Evolutionary conservation across 2,113 vertebrate genomes (phyloP).

Genomic region (Phyllostomus hastatus): DNA sequence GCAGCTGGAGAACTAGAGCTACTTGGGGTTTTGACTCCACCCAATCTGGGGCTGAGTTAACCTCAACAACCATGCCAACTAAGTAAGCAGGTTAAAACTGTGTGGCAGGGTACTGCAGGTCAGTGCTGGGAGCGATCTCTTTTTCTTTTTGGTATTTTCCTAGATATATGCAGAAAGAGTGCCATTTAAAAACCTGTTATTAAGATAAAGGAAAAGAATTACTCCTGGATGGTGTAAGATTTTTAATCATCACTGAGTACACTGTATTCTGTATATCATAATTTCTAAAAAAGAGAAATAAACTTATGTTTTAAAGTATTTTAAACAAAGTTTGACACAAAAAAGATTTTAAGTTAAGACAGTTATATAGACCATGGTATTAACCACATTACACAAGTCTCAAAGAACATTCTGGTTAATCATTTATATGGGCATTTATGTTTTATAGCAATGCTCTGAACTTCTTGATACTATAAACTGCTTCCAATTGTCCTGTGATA

Average conservation of each 20-base stretch:
- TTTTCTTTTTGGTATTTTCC: constrained; percentile 19
- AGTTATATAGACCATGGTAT: background rate
- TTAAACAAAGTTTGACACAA: constrained; percentile 9
- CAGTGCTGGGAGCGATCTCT: background rate
- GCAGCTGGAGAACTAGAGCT: background rate
- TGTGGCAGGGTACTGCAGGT: background rate
- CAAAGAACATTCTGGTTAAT: constrained; percentile 52
- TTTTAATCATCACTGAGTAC: constrained; percentile 25
- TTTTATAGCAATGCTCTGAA: background rate
- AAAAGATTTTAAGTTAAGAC: constrained; percentile 29
- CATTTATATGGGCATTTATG: constrained; percentile 1
- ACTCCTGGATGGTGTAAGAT: background rate
- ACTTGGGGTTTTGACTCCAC: background rate
- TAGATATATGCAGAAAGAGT: background rate
- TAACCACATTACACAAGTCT: constrained; percentile 22
- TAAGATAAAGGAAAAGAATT: constrained; percentile 13
- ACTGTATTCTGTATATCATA: background rate
- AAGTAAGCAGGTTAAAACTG: background rate
- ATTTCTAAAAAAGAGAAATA: constrained; percentile 1
- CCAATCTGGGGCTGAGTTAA: background rate
- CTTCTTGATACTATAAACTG: background rate
- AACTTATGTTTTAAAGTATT: constrained; percentile 42
- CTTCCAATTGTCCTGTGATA: background rate
- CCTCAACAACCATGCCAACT: background rate
- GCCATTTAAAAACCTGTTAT: background rate